phyloP scores from a whole-genome alignment of 2,113 vertebrate species.

The Poecile atricapillus region DNA sequence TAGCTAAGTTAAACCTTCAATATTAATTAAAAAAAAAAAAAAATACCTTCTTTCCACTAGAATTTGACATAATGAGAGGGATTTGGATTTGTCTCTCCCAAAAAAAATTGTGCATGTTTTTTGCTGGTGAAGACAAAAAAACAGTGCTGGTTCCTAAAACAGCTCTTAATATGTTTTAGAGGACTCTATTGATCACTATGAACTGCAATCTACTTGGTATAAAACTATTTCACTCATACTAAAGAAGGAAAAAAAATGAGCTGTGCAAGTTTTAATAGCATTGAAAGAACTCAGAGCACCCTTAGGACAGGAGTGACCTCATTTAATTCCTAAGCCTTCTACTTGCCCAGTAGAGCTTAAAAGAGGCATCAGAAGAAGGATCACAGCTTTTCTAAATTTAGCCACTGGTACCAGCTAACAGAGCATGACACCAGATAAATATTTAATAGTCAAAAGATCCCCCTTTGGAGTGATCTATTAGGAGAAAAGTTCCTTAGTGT shows the following conservation, averaged over 20 bases:
- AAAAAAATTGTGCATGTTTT: not conserved
- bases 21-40: not conserved
- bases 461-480: not conserved
- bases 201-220: not conserved
- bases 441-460: slow-evolving; percentile 3
- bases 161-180: not conserved
- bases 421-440: slow-evolving; percentile 17
- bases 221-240: not conserved
- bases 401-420: not conserved
- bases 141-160: not conserved
- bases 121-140: not conserved
- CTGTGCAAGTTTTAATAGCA: not conserved
- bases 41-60: not conserved
- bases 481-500: not conserved
- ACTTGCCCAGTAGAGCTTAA: slow-evolving; percentile 25
- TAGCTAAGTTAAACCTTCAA: not conserved
- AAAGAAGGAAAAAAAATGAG: not conserved
- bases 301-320: slow-evolving; percentile 39
- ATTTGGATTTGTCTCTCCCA: not conserved
- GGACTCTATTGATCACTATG: not conserved
- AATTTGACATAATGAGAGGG: not conserved
- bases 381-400: slow-evolving; percentile 59
- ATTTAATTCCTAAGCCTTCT: slow-evolving; percentile 56
- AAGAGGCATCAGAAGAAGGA: slow-evolving; percentile 39
- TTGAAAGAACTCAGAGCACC: slow-evolving; percentile 17